Evolutionary conservation across 92 coral and sea anemone genomes (phyloP), one percentile per base, ranked within the genome.

Genomic region (Zoanthus solanderi): DNA sequence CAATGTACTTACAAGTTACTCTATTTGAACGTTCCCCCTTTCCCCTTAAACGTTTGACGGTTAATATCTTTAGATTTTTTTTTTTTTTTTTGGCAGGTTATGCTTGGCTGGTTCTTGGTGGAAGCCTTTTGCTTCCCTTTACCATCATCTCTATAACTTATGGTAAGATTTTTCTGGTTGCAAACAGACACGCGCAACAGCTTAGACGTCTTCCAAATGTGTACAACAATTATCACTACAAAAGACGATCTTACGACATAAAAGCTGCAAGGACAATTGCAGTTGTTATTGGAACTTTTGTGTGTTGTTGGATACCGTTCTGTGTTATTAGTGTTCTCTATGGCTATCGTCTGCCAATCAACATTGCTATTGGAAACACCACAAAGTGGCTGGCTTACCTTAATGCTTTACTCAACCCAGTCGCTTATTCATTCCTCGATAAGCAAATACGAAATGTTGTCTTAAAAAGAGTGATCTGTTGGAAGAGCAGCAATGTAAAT

Each of bases 201-300:
- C 79, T 87, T 69, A 68, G 89, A 12, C 78, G 90, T 1, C 57
- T 85, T 29, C 72, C 85, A 0, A 88, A 84, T 34, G n/a, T 71
- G 0, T 78, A 73, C 9, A 85, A 78, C 30, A 89, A 87, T n/a
- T 92, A 94, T 29, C 89, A 72, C 44, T 84, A 87, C 84, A 90
- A 91, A 45, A 74, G 89, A 9, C 89, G 86, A 14, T 89, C 92
- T 52, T 89, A 91, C 6, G 96, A 96, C 72, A 67, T 96, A 9
- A 96, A 96, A 48, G 98, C 98, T 23, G 98, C 98, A n/a, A 92
- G 92, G 68, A 96, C 98, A 10, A 90, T 96, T 65, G 97, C 96
- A 7, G 90, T 96, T 86, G 98, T 96, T 42, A 92, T 96, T 28
- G 98, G 98, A 73, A 92, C 96, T 23, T 96, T 94, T 75, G 79